Conservation (phyloP, 2,113 vertebrate genomes). For the Chitala chitala region DNA sequence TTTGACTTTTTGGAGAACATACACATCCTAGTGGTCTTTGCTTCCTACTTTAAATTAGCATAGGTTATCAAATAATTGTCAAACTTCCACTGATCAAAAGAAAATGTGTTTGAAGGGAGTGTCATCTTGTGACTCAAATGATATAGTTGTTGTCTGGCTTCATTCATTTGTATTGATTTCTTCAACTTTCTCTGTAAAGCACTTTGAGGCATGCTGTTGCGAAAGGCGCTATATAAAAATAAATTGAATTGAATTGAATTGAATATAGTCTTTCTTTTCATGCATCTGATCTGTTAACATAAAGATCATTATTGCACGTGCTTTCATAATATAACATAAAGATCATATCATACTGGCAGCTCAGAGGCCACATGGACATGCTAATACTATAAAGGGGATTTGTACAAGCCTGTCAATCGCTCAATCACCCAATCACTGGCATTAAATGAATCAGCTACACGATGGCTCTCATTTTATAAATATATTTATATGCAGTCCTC, state of each 20-base stretch:
- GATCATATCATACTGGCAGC: too few species aligned
- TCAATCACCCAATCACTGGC: too few species aligned
- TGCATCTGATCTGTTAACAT: too few species aligned
- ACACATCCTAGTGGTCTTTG: not conserved
- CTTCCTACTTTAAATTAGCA: not conserved
- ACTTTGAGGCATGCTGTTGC: not conserved
- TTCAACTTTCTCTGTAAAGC: not conserved
- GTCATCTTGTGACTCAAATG: not conserved
- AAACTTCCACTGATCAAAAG: too few species aligned
- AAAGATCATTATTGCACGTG: too few species aligned
- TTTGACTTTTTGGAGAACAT: constrained; percentile 4
- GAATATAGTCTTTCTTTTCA: too few species aligned
- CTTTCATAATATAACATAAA: too few species aligned
- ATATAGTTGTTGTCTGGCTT: not conserved
- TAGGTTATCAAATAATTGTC: not conserved
- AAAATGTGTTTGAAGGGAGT: not conserved
- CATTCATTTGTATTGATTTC: not conserved
- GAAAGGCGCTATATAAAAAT: too few species aligned
- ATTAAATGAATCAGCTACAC: not conserved
- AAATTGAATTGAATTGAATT: too few species aligned
- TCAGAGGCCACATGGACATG: too few species aligned
- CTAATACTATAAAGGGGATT: not conserved
- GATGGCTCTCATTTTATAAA: not conserved
- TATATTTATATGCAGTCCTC: not conserved
- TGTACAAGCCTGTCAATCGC: too few species aligned